These are phyloP conservation scores for Drosophila seguyi DNA, from an alignment of 1,140 invertebrate species.

Conservation along the genomic window DNA sequence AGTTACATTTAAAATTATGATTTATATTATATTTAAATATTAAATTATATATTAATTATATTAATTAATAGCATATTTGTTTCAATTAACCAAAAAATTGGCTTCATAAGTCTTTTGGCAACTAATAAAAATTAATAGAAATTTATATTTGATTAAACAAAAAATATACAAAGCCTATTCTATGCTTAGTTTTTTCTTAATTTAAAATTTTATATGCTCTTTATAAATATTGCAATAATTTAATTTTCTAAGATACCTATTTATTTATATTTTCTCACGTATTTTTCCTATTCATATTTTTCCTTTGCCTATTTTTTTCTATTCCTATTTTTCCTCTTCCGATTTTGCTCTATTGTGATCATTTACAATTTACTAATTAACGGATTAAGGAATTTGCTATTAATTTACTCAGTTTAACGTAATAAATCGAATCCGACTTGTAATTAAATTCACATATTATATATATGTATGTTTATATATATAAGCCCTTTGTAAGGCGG, in stretches of 20 bases:
- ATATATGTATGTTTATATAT: background rate
- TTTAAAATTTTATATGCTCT: background rate
- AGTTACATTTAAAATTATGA: too few relatives aligned
- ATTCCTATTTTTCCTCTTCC: background rate
- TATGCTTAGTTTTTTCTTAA: too few relatives aligned
- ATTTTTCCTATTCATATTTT: background rate
- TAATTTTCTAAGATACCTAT: background rate
- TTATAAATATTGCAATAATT: background rate
- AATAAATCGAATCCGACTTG: constrained; percentile 11
- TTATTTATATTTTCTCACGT: background rate
- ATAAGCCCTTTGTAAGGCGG: constrained; percentile 2
- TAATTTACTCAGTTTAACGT: background rate
- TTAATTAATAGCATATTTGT: too few relatives aligned
- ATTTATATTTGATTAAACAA: too few relatives aligned
- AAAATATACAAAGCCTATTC: too few relatives aligned
- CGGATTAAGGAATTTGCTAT: background rate
- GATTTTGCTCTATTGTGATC: background rate
- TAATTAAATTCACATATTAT: constrained; percentile 11
- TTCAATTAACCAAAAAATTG: too few relatives aligned
- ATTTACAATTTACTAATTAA: background rate
- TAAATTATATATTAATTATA: too few relatives aligned
- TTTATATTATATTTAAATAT: too few relatives aligned
- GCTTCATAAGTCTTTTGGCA: too few relatives aligned
- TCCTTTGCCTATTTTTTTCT: background rate
- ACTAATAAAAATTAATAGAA: too few relatives aligned